Base-by-base conservation (phyloP, 2,113 vertebrate species). In the Gymnocephalus cernua region DNA sequence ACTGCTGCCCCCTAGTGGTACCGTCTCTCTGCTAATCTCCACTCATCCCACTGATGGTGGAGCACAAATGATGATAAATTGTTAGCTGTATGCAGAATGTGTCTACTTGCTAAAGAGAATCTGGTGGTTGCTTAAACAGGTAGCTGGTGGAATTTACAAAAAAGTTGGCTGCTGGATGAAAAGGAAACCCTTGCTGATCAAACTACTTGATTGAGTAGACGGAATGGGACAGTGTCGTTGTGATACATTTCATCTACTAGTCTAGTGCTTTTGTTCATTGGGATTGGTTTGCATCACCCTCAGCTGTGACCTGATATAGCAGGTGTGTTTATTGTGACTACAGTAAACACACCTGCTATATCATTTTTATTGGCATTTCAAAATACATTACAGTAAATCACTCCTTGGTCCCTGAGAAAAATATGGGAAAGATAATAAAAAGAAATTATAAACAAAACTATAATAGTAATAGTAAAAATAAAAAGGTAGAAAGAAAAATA, bases 1-100 rank as follows among this genome's bases (percentile, higher is more conserved):
- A 77, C 62, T 58, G 56, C 62, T 77, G 77, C 80, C 77, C 67
- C 72, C 56, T 68, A 58, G 38, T 80, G 80, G 53, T 25, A 15
- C 35, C 21, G 15, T 19, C 4, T 21, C 41, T 14, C 21, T 62
- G 51, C 32, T 72, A 16, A 66, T 64, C 14, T 35, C 53, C 44
- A 6, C 15, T 19, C 18, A 29, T 61, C 45, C 16, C 41, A 57
- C n/a, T 38, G 47, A 27, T 16, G 23, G 15, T 74, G 21, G n/a
- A 50, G 47, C 32, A 74, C 16, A 23, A 41, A 65, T n/a, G 12
- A 57, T 2, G 12, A 57, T 2, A 21, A 27, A 29, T 21, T 72
- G 69, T 44, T 29, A 6, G 32, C 25, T 58, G 41, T 4, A 27
- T 58, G 16, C 53, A 57, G 19, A 45, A 45, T 54, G 51, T 25